Base-by-base conservation (phyloP, 2,113 vertebrate species). In the Seriola dumerili region DNA sequence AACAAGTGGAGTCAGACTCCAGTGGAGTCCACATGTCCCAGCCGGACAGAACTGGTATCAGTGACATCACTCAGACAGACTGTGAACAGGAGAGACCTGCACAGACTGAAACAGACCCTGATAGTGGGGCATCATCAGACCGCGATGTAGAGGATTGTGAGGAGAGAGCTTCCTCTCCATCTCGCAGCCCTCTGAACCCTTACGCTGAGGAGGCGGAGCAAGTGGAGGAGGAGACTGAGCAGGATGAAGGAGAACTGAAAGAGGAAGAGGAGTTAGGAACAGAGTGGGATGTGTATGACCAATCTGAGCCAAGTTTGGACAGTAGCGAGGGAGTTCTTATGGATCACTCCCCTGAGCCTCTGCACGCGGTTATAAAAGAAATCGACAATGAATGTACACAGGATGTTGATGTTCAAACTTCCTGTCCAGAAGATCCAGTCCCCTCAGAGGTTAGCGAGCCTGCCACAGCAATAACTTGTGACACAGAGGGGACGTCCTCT, bases 61-160 rank as follows among this genome's bases (percentile, higher is more conserved):
- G 81, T 59, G 89, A 92, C 16, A 36, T 86, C 23, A 83, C 76
- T 52, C 91, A 87, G 19, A 57, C 80, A 38, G 91, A 92, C 66
- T 82, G 70, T 83, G 92, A 88, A 61, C 58, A 78, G 6, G 61
- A 38, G 36, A 84, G 54, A 73, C 76, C 80, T 55, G 74, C 76
- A 80, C 95, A 91, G 88, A 91, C 91, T 21, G 92, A 89, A 52
- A 95, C 93, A 5, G 91, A 89, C 9, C 72, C 66, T 38, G 93
- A 93, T 64, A 96, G 94, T 12, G 92, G 92, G 12, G 91, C 92
- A 1, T 94, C 90, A 3, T 95, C 92, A n/a, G 93, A 94, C 52
- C 78, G 42, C 0, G 91, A 94, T 29, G 81, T 48, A 1, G 62
- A 89, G 85, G 92, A 85, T 0, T 75, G 79, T 10, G 80, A 76